Conservation (phyloP, 1,140 invertebrate genomes). For the Monomorium pharaonis region DNA sequence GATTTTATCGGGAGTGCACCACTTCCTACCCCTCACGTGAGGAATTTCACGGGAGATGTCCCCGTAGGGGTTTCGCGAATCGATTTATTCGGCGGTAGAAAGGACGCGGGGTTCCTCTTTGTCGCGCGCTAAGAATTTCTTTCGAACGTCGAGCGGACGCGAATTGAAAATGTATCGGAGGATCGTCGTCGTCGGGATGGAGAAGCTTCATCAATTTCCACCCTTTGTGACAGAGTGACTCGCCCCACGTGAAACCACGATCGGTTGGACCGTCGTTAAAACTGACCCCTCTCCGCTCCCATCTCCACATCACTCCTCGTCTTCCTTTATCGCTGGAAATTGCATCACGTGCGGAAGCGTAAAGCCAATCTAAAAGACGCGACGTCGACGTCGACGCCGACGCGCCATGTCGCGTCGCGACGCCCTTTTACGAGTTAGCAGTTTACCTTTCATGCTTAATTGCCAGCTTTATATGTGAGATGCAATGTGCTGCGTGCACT, state of each 20-base stretch:
- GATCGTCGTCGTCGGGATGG: not conserved
- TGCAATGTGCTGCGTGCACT: not conserved
- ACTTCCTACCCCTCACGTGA: not conserved
- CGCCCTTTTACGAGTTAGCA: constrained; percentile 2
- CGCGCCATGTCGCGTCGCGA: not conserved
- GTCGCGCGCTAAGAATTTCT: constrained; percentile 34
- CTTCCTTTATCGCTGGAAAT: constrained; percentile 26
- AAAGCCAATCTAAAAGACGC: constrained; percentile 11
- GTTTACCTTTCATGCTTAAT: constrained; percentile 32
- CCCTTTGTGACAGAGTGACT: constrained; percentile 24
- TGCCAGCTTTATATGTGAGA: not conserved
- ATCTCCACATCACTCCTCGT: not conserved
- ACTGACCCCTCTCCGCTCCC: not conserved
- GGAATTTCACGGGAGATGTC: constrained; percentile 9
- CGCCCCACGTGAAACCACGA: constrained; percentile 9
- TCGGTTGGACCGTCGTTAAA: constrained; percentile 20
- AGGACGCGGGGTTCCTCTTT: constrained; percentile 19
- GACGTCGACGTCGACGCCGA: not conserved
- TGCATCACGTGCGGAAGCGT: constrained; percentile 35
- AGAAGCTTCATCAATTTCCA: constrained; percentile 30
- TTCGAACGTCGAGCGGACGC: constrained; percentile 18
- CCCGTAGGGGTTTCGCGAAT: constrained; percentile 31
- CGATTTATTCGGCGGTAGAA: constrained; percentile 14
- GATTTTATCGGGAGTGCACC: constrained; percentile 30
- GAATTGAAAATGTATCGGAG: constrained; percentile 41